Conservation (phyloP, 2,797 vertebrate species). For the Yasuhikotakia modesta region DNA sequence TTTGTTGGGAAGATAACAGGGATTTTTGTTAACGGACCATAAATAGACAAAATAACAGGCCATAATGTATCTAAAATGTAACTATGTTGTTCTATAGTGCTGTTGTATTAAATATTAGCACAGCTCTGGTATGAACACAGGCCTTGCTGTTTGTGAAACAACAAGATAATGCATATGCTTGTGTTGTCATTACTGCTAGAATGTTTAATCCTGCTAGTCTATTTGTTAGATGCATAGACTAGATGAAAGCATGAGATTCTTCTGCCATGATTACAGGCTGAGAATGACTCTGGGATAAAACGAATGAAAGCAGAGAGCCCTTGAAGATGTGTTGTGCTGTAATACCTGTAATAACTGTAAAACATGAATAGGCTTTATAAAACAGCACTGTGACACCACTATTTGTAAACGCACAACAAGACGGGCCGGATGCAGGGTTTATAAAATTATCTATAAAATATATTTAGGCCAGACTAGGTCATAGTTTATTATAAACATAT, state of each 20-base stretch:
- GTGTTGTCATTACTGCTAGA: background rate
- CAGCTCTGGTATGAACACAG: too few relatives aligned
- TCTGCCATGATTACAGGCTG: conserved; percentile 4
- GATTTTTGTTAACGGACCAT: background rate
- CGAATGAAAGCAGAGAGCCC: background rate
- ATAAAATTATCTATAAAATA: too few relatives aligned
- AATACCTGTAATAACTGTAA: conserved; percentile 1
- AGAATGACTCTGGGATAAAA: background rate
- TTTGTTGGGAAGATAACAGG: background rate
- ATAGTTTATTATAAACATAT: too few relatives aligned
- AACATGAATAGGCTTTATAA: background rate
- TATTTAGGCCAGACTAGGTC: too few relatives aligned
- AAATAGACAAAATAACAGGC: background rate
- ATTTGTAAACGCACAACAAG: background rate
- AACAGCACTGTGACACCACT: background rate
- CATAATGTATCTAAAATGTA: background rate
- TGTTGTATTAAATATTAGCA: background rate
- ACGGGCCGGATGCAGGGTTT: too few relatives aligned
- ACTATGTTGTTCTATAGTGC: background rate
- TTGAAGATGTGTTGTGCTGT: background rate
- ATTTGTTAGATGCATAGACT: too few relatives aligned
- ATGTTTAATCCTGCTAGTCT: too few relatives aligned
- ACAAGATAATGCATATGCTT: too few relatives aligned
- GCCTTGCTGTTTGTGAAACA: too few relatives aligned
- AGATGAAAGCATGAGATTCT: background rate